Evolutionary conservation across 2,888 invertebrate genomes (phyloP).

Genomic region (Agriopis aurantiaria): DNA sequence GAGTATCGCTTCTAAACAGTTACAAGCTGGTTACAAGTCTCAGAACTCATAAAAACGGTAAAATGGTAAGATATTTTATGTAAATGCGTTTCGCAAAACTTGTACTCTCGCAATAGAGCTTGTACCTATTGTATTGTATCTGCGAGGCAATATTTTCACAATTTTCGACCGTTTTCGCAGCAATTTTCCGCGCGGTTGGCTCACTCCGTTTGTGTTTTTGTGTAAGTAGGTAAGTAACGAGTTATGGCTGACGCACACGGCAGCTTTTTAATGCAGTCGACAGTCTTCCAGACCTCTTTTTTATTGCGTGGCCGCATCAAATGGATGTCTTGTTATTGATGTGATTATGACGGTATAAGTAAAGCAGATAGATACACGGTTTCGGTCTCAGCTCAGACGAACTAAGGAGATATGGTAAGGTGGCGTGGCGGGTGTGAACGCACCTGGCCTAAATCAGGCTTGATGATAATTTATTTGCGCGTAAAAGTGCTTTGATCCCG

Average conservation of each 20-base stretch:
- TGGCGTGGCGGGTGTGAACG: too few species aligned
- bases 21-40: conserved; percentile 10
- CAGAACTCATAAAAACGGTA: conserved; percentile 14
- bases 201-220: conserved; percentile 34
- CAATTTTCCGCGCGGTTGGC: conserved; percentile 52
- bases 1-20: neutral
- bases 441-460: too few species aligned
- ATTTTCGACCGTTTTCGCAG: conserved; percentile 50
- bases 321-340: neutral
- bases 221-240: neutral
- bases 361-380: too few species aligned
- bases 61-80: conserved; percentile 25
- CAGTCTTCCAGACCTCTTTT: too few species aligned
- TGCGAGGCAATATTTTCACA: conserved; percentile 47
- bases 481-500: too few species aligned
- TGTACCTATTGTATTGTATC: conserved; percentile 23
- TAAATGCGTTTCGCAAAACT: conserved; percentile 26
- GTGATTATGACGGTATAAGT: too few species aligned
- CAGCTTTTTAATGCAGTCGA: too few species aligned
- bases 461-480: too few species aligned
- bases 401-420: too few species aligned
- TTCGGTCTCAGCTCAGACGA: too few species aligned
- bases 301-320: neutral
- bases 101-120: conserved; percentile 16
- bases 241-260: neutral